Conservation (phyloP, 1,140 invertebrate genomes). For the Bombus pascuorum region DNA sequence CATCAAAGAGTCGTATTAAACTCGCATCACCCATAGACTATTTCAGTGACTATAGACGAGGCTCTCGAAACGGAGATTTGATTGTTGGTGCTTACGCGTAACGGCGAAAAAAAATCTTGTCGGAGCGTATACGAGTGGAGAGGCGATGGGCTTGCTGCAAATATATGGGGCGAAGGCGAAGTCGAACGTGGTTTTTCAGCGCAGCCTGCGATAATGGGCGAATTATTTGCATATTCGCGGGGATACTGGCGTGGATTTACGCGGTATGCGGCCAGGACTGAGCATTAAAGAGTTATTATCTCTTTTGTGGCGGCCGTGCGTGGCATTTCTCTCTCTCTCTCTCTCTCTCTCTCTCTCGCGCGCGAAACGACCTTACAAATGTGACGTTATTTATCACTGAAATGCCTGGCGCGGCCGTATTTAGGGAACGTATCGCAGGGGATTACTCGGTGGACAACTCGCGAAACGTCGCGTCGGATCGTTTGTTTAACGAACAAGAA, state of each 20-base stretch:
- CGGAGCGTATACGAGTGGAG: background rate
- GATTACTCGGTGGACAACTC: slow-evolving; percentile 9
- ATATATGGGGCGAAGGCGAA: background rate
- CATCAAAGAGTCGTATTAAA: background rate
- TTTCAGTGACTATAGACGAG: background rate
- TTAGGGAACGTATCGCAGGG: slow-evolving; percentile 2
- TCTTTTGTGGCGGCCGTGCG: slow-evolving; percentile 23
- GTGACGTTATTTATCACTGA: slow-evolving; percentile 34
- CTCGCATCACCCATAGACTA: background rate
- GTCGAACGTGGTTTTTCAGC: slow-evolving; percentile 16
- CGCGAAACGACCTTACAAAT: slow-evolving; percentile 33
- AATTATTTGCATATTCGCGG: slow-evolving; percentile 34
- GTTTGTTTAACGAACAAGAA: slow-evolving; percentile 13
- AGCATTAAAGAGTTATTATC: slow-evolving; percentile 47
- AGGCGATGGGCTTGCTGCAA: background rate
- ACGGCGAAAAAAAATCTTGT: background rate
- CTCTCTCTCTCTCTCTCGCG: background rate
- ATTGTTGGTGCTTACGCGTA: background rate
- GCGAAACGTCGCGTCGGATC: slow-evolving; percentile 10
- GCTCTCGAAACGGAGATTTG: background rate
- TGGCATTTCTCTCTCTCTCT: slow-evolving; percentile 13
- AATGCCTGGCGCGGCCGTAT: background rate
- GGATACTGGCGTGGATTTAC: slow-evolving; percentile 7
- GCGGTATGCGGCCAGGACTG: background rate
- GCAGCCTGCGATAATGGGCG: background rate